Conservation (phyloP, 2,797 vertebrate species). For the Synaphobranchus kaupii region DNA sequence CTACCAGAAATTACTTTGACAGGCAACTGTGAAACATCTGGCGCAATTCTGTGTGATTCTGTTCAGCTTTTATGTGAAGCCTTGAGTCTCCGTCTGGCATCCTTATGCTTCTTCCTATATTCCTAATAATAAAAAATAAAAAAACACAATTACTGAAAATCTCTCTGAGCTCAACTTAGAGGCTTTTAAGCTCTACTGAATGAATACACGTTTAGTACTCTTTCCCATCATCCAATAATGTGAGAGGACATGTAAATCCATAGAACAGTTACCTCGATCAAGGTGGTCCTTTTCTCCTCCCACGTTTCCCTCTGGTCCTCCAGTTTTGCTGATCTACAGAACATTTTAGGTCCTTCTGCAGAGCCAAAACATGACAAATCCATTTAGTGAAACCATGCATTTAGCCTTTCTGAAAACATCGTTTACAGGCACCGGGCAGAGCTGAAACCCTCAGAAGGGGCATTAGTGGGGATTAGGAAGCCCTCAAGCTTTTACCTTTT, state of each 20-base stretch:
- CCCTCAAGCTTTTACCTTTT: constrained; percentile 69
- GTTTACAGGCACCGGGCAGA: background rate
- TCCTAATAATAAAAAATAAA: constrained; percentile 44
- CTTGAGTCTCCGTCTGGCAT: constrained; percentile 66
- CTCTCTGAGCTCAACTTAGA: background rate
- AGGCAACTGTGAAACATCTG: background rate
- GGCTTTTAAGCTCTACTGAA: background rate
- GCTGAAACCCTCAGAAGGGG: background rate
- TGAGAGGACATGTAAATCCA: background rate
- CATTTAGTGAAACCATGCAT: background rate
- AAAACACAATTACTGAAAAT: background rate
- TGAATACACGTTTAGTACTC: background rate
- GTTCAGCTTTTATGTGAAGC: constrained; percentile 54
- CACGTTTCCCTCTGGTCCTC: constrained; percentile 70
- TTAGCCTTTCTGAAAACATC: constrained; percentile 3
- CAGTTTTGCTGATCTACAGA: constrained; percentile 62
- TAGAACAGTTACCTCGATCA: constrained; percentile 62
- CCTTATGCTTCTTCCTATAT: constrained; percentile 71
- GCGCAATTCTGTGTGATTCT: background rate
- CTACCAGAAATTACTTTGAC: background rate
- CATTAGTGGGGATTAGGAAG: background rate
- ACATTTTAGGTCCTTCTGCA: constrained; percentile 69
- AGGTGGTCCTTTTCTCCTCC: constrained; percentile 63
- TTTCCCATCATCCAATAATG: background rate
- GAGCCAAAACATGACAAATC: background rate